Evolutionary conservation across 2,888 invertebrate species (phyloP).

Genomic region (Galeopsomyia nigrocyanea): DNA sequence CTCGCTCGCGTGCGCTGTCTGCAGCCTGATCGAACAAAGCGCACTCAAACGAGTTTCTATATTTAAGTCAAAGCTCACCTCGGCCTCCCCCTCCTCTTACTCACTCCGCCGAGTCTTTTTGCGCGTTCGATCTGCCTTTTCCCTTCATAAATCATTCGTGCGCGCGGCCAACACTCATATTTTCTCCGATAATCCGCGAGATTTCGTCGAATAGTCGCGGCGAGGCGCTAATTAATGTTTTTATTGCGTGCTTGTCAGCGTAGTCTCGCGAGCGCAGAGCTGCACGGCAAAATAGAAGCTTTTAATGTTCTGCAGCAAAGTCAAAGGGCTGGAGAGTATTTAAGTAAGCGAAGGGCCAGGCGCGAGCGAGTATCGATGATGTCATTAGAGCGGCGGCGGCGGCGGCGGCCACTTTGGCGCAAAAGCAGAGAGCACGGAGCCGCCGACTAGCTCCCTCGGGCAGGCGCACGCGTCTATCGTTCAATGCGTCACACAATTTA

Average conservation of each 20-base stretch:
- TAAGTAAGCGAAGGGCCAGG: constrained; percentile 10
- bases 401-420: not conserved
- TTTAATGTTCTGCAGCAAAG: too few relatives aligned
- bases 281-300: too few relatives aligned
- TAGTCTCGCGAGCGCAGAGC: constrained; percentile 2
- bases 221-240: constrained; percentile 38
- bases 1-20: constrained; percentile 44
- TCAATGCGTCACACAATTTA: constrained; percentile 66
- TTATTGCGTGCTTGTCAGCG: not conserved
- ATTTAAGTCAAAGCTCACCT: constrained; percentile 57
- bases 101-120: not conserved
- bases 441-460: too few relatives aligned
- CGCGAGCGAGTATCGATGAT: constrained; percentile 9
- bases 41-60: constrained; percentile 57
- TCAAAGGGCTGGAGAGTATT: not conserved
- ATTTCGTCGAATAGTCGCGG: constrained; percentile 31
- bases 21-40: constrained; percentile 57
- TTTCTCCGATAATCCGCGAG: constrained; percentile 31
- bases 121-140: constrained; percentile 23
- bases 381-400: constrained; percentile 14
- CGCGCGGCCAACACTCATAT: constrained; percentile 35
- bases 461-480: too few relatives aligned
- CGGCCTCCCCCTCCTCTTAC: constrained; percentile 12
- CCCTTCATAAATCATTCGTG: constrained; percentile 40
- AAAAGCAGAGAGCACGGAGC: too few relatives aligned